Evolutionary conservation across 2,113 vertebrate genomes (phyloP).

Genomic region (Crocuta crocuta): DNA sequence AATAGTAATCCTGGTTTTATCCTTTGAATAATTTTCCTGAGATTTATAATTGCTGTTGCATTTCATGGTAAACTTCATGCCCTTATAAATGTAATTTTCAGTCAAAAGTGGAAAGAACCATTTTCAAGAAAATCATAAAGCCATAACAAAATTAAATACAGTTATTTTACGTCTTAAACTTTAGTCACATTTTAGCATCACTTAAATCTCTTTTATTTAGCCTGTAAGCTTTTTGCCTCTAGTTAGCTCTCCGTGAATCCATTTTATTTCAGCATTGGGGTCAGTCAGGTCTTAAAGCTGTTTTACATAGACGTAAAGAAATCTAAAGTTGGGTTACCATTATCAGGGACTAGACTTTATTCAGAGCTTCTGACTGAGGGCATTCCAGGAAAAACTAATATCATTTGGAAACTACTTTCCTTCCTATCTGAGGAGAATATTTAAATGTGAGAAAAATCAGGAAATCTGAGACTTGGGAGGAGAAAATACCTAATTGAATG

Average conservation of each 20-base stretch:
- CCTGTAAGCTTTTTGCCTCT: background rate
- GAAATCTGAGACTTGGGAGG: background rate
- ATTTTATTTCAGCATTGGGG: background rate
- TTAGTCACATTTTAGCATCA: background rate
- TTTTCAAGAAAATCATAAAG: constrained; percentile 10
- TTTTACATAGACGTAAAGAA: background rate
- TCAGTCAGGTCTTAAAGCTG: background rate
- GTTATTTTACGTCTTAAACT: background rate
- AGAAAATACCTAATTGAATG: background rate
- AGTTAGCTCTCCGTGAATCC: background rate
- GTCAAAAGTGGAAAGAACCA: background rate
- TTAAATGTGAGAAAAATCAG: background rate
- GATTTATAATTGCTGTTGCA: background rate
- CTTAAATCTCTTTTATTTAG: background rate
- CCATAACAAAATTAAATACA: background rate
- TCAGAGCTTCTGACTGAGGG: background rate
- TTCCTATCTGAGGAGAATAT: background rate
- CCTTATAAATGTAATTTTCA: background rate
- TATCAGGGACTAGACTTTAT: background rate
- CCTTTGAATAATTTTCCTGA: constrained; percentile 17
- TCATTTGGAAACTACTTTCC: background rate
- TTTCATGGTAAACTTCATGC: background rate
- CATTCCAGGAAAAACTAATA: background rate
- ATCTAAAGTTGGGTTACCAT: background rate
- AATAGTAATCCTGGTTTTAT: background rate